Conservation (phyloP, 2,888 invertebrate species). For the Pseudococcus viburni region DNA sequence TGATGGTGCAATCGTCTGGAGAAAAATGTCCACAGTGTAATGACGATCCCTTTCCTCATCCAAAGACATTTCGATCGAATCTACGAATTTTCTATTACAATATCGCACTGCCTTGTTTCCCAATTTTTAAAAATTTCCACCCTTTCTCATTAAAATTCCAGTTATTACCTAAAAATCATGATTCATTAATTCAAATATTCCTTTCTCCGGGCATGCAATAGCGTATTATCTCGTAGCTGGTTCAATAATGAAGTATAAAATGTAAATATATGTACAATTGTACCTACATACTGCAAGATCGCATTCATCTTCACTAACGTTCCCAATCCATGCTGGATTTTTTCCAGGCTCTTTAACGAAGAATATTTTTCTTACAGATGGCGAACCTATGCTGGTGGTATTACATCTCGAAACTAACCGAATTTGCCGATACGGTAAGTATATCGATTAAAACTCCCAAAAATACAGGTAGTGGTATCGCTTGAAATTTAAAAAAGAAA, state of each 20-base stretch:
- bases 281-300: no score
- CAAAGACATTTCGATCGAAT: no score
- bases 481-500: background rate
- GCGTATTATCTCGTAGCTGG: background rate
- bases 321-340: background rate
- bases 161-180: no score
- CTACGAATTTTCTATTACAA: background rate
- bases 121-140: background rate
- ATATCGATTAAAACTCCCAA: background rate
- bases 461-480: background rate
- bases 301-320: background rate
- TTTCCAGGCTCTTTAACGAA: constrained; percentile 19
- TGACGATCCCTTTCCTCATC: no score
- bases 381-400: constrained; percentile 90
- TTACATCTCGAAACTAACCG: constrained; percentile 90
- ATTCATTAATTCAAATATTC: background rate
- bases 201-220: background rate
- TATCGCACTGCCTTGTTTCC: background rate
- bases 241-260: no score
- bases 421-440: constrained; percentile 86
- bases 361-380: constrained; percentile 77
- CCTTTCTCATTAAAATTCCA: background rate
- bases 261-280: no score
- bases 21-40: background rate
- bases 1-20: background rate